Evolutionary conservation across 2,797 vertebrate species (phyloP), one percentile per base, ranked within the genome.

Genomic region (Taeniopygia guttata): DNA sequence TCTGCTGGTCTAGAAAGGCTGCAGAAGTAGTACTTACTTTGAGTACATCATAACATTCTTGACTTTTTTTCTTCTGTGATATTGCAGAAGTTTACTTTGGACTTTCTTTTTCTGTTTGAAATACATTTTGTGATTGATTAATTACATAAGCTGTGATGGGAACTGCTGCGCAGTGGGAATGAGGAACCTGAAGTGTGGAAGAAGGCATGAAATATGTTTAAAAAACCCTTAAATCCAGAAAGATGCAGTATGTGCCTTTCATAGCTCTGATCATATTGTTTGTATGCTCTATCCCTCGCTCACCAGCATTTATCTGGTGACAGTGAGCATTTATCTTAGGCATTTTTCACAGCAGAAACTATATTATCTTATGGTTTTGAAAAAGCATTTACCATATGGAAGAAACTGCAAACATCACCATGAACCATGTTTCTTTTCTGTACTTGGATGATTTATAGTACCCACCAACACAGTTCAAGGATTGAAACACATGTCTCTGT

Each of bases 101-200:
- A 51, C 11, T 51, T 38, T 56, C 89, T 56, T 64, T 82, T 70
- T 60, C 40, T 63, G 22, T 81, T 72, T 95, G 83, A 86, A 92
- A 92, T 79, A 75, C 6, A 2, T 45, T 91, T 94, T 81, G 69
- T 54, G 40, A 72, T 78, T 81, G 55, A 83, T 95, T 93, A 97
- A 93, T 93, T 96, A 91, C 38, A 92, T 93, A 93, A 96, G 63
- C 69, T 86, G 75, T 86, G 87, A 89, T 88, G n/a, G 51, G 55
- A 94, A 56, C 60, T 92, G 66, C 82, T 86, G 59, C 1, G 0
- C 73, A 84, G 79, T 85, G 76, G 73, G 89, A 89, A 86, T n/a
- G 40, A 92, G 32, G 82, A 92, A 62, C 62, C 82, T 86, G 45
- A 91, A 94, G 38, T 94, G 93, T 96, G 84, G 79, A 92, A 69